phyloP scores from a whole-genome alignment of 2,113 vertebrate species.

The Salvator merianae region DNA sequence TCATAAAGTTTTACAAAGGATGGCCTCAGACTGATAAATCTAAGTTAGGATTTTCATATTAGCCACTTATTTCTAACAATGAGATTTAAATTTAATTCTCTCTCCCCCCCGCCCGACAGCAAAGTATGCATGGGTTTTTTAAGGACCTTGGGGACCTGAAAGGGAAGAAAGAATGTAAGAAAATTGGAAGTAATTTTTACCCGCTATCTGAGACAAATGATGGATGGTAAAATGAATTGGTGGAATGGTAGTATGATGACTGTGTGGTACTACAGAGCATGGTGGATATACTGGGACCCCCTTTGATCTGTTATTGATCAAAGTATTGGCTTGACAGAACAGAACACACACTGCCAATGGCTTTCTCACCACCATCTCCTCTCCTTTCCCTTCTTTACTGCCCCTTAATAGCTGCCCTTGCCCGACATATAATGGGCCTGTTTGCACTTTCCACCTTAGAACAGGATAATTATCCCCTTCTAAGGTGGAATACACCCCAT shows the following conservation, averaged over 20 bases:
- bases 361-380: too few relatives aligned
- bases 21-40: conserved; percentile 38
- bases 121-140: conserved; percentile 36
- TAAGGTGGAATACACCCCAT: too few relatives aligned
- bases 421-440: too few relatives aligned
- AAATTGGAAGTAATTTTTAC: not conserved
- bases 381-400: too few relatives aligned
- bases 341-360: too few relatives aligned
- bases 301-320: too few relatives aligned
- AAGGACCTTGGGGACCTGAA: conserved; percentile 20
- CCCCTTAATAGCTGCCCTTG: too few relatives aligned
- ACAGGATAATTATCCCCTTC: too few relatives aligned
- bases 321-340: too few relatives aligned
- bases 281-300: too few relatives aligned
- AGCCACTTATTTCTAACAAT: conserved; percentile 41
- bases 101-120: conserved; percentile 41
- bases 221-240: not conserved
- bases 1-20: conserved; percentile 55
- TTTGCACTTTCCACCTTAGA: too few relatives aligned
- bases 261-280: not conserved
- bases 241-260: too few relatives aligned
- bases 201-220: not conserved
- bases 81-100: conserved; percentile 61
- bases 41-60: conserved; percentile 58
- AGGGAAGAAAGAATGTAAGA: conserved; percentile 11